Evolutionary conservation across 2,113 vertebrate genomes (phyloP).

Genomic region (Malurus cyaneus): DNA sequence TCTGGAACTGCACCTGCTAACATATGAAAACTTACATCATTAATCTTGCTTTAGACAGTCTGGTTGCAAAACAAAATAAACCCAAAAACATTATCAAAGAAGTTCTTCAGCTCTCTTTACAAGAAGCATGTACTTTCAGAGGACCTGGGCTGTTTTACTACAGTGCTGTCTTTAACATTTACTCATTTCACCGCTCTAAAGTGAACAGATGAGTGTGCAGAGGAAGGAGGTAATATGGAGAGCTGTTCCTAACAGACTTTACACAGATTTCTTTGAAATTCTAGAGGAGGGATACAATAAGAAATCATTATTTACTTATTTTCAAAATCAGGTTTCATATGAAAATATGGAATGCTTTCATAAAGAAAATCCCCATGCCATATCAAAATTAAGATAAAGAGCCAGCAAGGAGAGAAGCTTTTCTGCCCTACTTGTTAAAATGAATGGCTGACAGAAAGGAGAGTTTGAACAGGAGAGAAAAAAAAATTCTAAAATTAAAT

Average conservation of each 20-base stretch:
- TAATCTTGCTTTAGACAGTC: not conserved
- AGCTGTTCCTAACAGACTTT: not conserved
- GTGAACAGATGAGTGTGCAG: not conserved
- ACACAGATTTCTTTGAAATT: not conserved
- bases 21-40: not conserved
- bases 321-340: not conserved
- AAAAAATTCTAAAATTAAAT: not conserved
- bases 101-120: not conserved
- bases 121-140: not conserved
- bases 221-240: not conserved
- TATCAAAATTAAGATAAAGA: not conserved
- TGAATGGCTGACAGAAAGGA: not conserved
- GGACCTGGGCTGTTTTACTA: not conserved
- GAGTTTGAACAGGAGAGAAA: not conserved
- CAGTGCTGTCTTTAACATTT: not conserved
- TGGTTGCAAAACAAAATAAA: not conserved
- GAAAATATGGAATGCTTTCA: not conserved
- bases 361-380: not conserved
- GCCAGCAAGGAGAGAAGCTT: not conserved
- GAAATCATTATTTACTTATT: not conserved
- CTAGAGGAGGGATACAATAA: not conserved
- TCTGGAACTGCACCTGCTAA: not conserved
- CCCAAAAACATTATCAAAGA: not conserved
- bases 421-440: not conserved
- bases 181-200: not conserved